Conservation (phyloP, 2,113 vertebrate genomes). For the Hyaena hyaena region DNA sequence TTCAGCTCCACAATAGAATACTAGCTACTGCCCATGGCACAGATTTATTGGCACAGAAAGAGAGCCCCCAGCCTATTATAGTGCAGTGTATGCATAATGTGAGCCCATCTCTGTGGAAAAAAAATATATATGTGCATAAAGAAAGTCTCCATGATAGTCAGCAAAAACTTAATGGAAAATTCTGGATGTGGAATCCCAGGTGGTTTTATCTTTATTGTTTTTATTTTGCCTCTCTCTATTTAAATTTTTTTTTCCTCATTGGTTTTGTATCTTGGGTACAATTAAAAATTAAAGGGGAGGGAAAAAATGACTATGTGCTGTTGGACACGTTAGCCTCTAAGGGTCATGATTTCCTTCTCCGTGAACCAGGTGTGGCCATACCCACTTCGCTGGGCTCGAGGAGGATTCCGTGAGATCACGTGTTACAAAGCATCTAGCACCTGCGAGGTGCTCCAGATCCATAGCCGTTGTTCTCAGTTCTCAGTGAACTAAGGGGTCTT, state of each 20-base stretch:
- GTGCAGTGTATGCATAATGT: conserved; percentile 26
- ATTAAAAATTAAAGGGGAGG: conserved; percentile 51
- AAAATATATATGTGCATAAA: conserved; percentile 9
- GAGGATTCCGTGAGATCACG: background rate
- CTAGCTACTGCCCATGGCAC: conserved; percentile 25
- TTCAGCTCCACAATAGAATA: conserved; percentile 6
- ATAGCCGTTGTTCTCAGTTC: background rate
- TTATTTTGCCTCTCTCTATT: conserved; percentile 26
- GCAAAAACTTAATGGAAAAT: background rate
- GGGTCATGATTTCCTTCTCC: background rate
- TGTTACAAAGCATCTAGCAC: background rate
- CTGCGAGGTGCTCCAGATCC: background rate
- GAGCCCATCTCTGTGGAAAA: conserved; percentile 40
- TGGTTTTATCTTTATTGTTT: conserved; percentile 26
- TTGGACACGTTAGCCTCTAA: background rate
- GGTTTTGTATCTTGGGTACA: conserved; percentile 1
- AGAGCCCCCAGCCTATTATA: conserved; percentile 21
- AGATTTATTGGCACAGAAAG: conserved; percentile 65
- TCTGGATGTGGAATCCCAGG: conserved; percentile 39
- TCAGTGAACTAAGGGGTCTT: background rate
- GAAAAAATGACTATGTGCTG: background rate
- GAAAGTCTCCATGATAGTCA: background rate
- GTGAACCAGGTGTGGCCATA: background rate
- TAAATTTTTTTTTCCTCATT: background rate
- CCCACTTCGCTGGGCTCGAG: background rate